Conservation (phyloP, 2,888 invertebrate species). For the Tetragonula carbonaria region DNA sequence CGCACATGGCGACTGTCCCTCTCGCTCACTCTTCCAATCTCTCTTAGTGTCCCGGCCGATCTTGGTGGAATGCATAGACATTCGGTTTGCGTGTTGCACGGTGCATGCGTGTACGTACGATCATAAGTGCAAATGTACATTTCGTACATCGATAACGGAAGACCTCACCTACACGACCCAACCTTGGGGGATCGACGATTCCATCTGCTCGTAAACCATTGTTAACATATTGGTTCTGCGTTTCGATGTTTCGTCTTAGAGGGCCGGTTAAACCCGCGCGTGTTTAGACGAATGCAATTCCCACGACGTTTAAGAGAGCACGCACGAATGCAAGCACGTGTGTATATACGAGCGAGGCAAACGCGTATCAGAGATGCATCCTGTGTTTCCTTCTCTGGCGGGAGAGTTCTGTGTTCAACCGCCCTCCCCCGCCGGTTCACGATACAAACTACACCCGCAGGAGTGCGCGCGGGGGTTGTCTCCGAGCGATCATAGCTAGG, state of each 20-base stretch:
- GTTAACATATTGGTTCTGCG: not conserved
- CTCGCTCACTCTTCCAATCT: conserved; percentile 60
- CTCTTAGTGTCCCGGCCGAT: conserved; percentile 58
- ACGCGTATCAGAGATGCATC: conserved; percentile 45
- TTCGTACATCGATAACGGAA: conserved; percentile 30
- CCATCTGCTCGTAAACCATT: not conserved
- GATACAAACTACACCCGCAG: conserved; percentile 68
- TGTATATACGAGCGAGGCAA: conserved; percentile 30
- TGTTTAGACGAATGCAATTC: not conserved
- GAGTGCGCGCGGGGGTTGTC: conserved; percentile 67
- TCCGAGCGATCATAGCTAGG: conserved; percentile 76
- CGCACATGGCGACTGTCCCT: conserved; percentile 33
- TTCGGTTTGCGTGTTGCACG: conserved; percentile 44
- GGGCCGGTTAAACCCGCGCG: not conserved
- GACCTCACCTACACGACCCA: not conserved
- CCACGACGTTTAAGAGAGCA: not conserved
- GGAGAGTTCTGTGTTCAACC: conserved; percentile 25
- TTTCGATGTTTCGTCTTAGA: not conserved
- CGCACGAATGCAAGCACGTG: not conserved
- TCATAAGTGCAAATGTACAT: conserved; percentile 55
- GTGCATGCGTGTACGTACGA: conserved; percentile 29
- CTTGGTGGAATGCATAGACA: conserved; percentile 60
- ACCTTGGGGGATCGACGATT: not conserved
- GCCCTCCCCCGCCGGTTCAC: conserved; percentile 11
- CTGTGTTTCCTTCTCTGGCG: conserved; percentile 33